Evolutionary conservation across 2,113 vertebrate genomes (phyloP), one percentile per base, ranked within the genome.

Genomic region (Steatornis caripensis): DNA sequence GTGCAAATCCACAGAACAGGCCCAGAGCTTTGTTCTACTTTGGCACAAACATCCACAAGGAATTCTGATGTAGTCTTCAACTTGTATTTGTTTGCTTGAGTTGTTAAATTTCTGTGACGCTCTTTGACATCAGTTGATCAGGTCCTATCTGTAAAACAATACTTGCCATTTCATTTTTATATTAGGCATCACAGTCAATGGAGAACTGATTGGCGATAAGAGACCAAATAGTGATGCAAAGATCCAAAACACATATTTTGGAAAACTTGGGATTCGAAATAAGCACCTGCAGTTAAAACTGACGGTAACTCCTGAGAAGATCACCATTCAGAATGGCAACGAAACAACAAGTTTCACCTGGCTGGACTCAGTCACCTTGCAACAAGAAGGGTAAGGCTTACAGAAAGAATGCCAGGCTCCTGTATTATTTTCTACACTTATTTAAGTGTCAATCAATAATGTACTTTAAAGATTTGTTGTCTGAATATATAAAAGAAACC

Each of bases 181-280:
- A 19, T 37, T 80, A 99, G 99, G 99, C 80, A 97, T 99, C 97
- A 97, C 97, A 58, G 98, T 99, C 41, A 99, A 99, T n/a, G 99
- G 99, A 20, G 97, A 99, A 94, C 98, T 98, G 84, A 99, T 99
- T 70, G 99, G 99, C 55, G 99, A 99, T 70, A 99, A 99, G 97
- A 98, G 84, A 92, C 62, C 75, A 45, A 97, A 96, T 12, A 90
- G 90, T 34, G 75, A 90, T 74, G 90, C 95, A 27, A 97, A 98
- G 53, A 95, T 96, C 87, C 96, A 98, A 18, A 98, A 98, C 70
- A 99, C 99, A 0, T 99, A 99, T 95, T 99, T 99, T 97, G 98
- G 99, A 70, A 98, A 98, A 80, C 97, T 99, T 98, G 99, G 99
- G 75, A 98, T 99, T 82, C n/a, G 97, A 95, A 99, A 98, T 57